Base-by-base conservation (phyloP, 30 jellyfish, hydroid and myxozoan genomes). In the Pelagia noctiluca region DNA sequence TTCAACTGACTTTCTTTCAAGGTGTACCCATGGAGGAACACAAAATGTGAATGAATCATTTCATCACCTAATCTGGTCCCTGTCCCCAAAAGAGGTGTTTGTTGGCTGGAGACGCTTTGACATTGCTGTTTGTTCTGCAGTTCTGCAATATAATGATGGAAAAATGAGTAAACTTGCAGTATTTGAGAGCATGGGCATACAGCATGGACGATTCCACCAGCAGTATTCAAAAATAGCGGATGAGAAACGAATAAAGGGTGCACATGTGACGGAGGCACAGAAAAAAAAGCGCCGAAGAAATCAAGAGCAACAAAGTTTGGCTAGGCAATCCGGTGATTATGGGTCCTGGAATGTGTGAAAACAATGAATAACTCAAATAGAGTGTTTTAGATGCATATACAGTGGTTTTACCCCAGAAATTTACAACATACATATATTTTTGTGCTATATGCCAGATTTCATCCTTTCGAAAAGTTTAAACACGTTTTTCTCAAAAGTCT, bases 41-140 rank as follows among this genome's bases (percentile, higher is more conserved):
- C 73, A 60, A 60, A 60, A 60, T 60, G 73, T 60, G 7, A 60
- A 60, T 33, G 73, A 60, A 22, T 60, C 73, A 12, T 22, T 60
- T 22, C 73, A 60, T 60, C 73, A 60, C 26, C 13, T 60, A 12
- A 60, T 60, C 25, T 60, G 73, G 73, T 16, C 26, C 11, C 26
- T 60, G 13, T 60, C n/a, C 25, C 73, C 73, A 22, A 60, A 60
- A 33, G 73, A 60, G 28, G 25, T 23, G n/a, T 8, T 60, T 22
- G 26, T 60, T 60, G 73, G 73, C 7, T 12, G 7, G 26, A 33
- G 25, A 8, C 73, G 26, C 26, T 23, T 60, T 10, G 26, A 22
- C 11, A 10, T 60, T 8, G 73, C 73, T 8, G 28, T 33, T 8
- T 25, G 33, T 12, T 60, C 73, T 16, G 73, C 73, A 16, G 26